Conservation (phyloP, 2,113 vertebrate genomes). For the Sturnus vulgaris region DNA sequence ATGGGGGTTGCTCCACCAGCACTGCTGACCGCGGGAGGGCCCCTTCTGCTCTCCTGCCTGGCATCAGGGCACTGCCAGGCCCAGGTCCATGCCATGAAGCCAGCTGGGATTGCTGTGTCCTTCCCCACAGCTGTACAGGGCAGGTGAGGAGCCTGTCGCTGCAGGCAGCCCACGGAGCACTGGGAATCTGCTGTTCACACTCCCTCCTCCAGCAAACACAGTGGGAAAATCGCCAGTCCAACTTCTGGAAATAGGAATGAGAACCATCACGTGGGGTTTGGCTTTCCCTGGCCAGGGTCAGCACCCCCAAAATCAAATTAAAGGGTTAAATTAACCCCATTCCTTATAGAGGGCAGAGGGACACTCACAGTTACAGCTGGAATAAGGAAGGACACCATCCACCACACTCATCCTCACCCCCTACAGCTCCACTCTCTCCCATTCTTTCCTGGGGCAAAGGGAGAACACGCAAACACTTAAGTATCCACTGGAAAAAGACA, state of each 20-base stretch:
- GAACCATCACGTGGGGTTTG: rapidly evolving
- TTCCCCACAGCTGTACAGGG: background rate
- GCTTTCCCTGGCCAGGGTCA: background rate
- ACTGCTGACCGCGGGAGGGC: rapidly evolving
- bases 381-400: background rate
- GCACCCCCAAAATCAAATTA: background rate
- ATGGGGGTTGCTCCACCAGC: too few species aligned
- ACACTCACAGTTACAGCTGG: rapidly evolving
- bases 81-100: background rate
- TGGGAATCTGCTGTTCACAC: rapidly evolving
- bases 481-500: background rate
- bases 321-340: background rate
- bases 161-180: background rate
- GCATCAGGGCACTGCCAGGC: background rate
- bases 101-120: background rate
- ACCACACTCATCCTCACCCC: background rate
- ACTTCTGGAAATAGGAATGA: background rate
- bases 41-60: too few species aligned
- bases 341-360: background rate
- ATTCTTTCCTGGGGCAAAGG: background rate
- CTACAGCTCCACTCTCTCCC: background rate
- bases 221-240: background rate
- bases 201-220: background rate
- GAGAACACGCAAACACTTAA: background rate
- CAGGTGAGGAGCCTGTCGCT: background rate